Evolutionary conservation across 2,797 vertebrate genomes (phyloP), one percentile per base, ranked within the genome.

Genomic region (Pangasius krempfi): DNA sequence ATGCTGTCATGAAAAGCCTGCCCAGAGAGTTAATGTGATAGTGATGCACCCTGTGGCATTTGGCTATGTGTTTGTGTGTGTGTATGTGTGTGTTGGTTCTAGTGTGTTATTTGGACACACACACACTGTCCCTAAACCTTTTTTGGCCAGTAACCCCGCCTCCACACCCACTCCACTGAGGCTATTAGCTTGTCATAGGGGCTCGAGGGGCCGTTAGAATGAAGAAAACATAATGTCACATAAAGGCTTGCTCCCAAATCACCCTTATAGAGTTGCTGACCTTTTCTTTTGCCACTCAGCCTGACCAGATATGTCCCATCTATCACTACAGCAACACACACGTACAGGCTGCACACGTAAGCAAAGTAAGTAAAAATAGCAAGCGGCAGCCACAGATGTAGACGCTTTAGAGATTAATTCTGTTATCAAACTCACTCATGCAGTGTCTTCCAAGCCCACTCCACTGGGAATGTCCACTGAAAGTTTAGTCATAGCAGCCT

Each of bases 181-280:
- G 62, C 75, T 72, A 50, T 81, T 81, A 72, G 52, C 72, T 50
- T 58, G 68, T 86, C 68, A 75, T 5, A 60, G 5, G 33, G 25
- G 16, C 30, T n/a, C 2, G 58, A 72, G 56, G 37, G 86, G 30
- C 60, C 25, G 44, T 86, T 44, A 75, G 54, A 73, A 86, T 30
- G 10, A 89, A 79, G 40, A 70, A 68, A 84, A 75, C 79, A 85
- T 76, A 78, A 81, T 20, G 50, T 87, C 82, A 54, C 20, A 75
- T 76, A 20, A 58, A 56, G 10, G 16, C 47, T 44, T 78, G 72
- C 86, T 89, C 88, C 56, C 52, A 84, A 86, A 75, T 64, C 52
- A 68, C 54, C 87, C 88, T 93, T 92, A 91, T 91, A 90, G 62
- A 81, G 81, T 72, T 58, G 54, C 50, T 88, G 89, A 86, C 89